A percentile compares a stretch with the other conserved stretches of the same genome.
Conservation (phyloP, 2,113 vertebrate genomes). For the Cyanistes caeruleus region DNA sequence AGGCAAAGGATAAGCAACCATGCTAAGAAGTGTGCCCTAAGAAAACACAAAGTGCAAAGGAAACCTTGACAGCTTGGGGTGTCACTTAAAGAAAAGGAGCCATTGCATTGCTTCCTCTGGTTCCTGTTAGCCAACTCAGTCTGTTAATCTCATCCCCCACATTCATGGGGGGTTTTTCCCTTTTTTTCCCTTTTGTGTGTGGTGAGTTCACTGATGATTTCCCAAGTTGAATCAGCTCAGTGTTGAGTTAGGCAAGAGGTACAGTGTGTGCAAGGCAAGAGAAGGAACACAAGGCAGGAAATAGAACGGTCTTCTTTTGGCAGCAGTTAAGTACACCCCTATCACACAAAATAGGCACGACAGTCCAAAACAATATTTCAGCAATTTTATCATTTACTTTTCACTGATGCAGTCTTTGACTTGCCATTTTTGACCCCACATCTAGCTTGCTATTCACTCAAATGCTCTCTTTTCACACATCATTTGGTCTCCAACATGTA, state of each 20-base stretch:
- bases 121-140: not conserved
- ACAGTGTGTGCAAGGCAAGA: not conserved
- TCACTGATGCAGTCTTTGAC: not conserved
- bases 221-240: not conserved
- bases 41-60: not conserved
- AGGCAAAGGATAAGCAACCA: not conserved
- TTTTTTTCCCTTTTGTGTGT: not conserved
- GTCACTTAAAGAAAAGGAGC: not conserved
- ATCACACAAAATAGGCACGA: not conserved
- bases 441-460: not conserved
- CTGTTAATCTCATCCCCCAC: not conserved
- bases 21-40: not conserved
- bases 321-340: not conserved
- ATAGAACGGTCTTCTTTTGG: not conserved
- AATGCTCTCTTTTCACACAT: not conserved
- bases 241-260: not conserved
- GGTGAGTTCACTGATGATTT: not conserved
- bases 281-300: not conserved
- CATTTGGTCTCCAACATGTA: not conserved
- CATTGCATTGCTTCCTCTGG: not conserved
- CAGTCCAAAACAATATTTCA: not conserved
- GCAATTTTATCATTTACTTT: not conserved
- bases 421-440: not conserved
- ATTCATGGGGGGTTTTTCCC: fast-evolving
- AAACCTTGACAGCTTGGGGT: not conserved